Base-by-base conservation (phyloP, 2,888 invertebrate genomes). In the Meliscaeva auricollis region DNA sequence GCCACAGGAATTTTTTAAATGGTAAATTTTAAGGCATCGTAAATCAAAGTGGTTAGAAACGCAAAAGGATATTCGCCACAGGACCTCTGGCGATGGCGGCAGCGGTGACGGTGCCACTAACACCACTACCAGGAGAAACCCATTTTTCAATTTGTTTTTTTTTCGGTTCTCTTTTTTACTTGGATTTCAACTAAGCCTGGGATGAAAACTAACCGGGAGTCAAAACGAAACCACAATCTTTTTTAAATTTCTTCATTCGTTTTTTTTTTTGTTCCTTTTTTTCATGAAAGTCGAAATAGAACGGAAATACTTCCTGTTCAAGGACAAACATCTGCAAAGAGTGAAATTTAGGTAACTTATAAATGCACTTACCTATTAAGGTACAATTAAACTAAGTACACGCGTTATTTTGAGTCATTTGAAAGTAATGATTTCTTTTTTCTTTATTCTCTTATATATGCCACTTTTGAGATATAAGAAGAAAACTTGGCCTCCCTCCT, bases 1-100 rank as follows among this genome's bases (percentile, higher is more conserved):
- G 84, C 84, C 80, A 60, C 72, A 76, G 54, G 72, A 80, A 85
- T 85, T 85, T 85, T 80, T 62, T 73, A 80, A 85, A 85, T 84
- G 75, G 84, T 75, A 76, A 84, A 80, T 75, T 84, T 84, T 64
- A 66, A 80, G 72, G 73, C 72, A 80, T 80, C 84, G 80, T 85
- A 85, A 85, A 85, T 85, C 84, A 85, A 76, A 80, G 80, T 72
- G 80, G 80, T 72, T 85, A 76, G 58, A 72, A 80, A 76, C 70
- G 70, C 75, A 76, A 80, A 80, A 69, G 80, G 72, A 85, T 85
- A 76, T 73, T 80, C 76, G 76, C 80, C 76, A 46, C 66, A 72
- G 75, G 68, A 68, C 30, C 46, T 41, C 52, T 54, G 3, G n/a
- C 26, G 5, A 13, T n/a, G 35, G 58, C 7, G 4, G 4, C 26